Percentiles rank a stretch among this genome's conserved stretches.
phyloP scores from a whole-genome alignment of 2,888 invertebrate genomes.

The Rhamphomyia laevipes region DNA sequence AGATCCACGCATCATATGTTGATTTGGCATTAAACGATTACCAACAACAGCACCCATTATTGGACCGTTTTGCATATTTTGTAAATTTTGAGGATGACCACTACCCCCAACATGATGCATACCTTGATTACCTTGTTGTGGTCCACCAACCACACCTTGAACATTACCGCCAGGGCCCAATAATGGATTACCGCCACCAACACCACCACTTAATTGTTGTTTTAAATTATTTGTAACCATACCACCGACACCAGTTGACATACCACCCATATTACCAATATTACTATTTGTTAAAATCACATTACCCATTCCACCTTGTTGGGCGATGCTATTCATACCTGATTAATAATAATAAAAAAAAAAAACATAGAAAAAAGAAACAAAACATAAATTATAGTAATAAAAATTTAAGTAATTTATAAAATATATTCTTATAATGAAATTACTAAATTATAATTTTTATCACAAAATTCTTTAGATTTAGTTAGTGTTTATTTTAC shows the following conservation, averaged over 20 bases:
- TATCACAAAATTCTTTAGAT: too few species aligned
- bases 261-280: constrained; percentile 53
- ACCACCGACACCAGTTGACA: constrained; percentile 56
- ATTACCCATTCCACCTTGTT: constrained; percentile 48
- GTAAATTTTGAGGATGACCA: constrained; percentile 45
- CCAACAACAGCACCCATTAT: constrained; percentile 41
- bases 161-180: constrained; percentile 19
- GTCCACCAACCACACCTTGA: constrained; percentile 19
- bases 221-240: constrained; percentile 59
- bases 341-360: constrained; percentile 12
- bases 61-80: constrained; percentile 69
- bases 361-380: too few species aligned
- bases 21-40: constrained; percentile 33
- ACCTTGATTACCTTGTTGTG: constrained; percentile 25
- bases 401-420: too few species aligned
- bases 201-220: constrained; percentile 50
- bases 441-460: too few species aligned
- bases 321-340: constrained; percentile 53
- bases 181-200: constrained; percentile 10
- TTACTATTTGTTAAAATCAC: constrained; percentile 74
- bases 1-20: constrained; percentile 34
- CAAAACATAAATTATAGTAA: too few species aligned
- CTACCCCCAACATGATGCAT: constrained; percentile 30
- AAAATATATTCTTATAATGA: too few species aligned
- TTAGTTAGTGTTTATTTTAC: too few species aligned